phyloP scores from a whole-genome alignment of 2,888 invertebrate genomes.

The Philonicus albiceps region DNA sequence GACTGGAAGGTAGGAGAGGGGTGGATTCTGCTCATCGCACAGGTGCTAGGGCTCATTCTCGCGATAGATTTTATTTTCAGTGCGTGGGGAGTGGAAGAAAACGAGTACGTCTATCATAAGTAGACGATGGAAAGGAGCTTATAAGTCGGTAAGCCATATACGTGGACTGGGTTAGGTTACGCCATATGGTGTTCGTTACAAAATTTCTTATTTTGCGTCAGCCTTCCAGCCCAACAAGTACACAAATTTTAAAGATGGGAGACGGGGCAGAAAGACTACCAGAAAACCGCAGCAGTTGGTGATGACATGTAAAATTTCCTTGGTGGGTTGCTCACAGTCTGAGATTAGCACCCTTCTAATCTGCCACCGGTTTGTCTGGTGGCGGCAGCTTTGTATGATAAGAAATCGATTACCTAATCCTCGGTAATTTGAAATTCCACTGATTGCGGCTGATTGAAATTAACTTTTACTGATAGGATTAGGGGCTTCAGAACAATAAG shows the following conservation, averaged over 20 bases:
- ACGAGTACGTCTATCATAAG: neutral
- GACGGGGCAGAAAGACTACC: too few species aligned
- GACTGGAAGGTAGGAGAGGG: neutral
- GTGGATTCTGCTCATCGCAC: neutral
- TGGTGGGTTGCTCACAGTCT: neutral
- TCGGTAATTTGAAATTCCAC: neutral
- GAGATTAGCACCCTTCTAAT: constrained; percentile 28
- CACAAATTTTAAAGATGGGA: neutral
- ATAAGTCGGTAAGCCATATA: neutral
- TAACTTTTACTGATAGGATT: constrained; percentile 22
- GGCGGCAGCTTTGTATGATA: neutral
- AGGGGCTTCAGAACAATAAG: neutral
- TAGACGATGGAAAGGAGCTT: neutral
- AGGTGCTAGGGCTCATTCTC: constrained; percentile 3
- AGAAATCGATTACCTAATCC: constrained; percentile 18
- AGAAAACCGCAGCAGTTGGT: constrained; percentile 8
- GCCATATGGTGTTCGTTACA: constrained; percentile 4
- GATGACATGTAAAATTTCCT: constrained; percentile 15
- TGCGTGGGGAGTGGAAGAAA: neutral
- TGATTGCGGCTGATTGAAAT: constrained; percentile 17
- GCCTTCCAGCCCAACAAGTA: neutral
- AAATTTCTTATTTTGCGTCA: constrained; percentile 14
- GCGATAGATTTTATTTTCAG: constrained; percentile 22
- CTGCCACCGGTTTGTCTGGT: constrained; percentile 10
- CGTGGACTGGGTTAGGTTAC: neutral